Conservation (phyloP, 2,797 vertebrate species). For the Loris lydekkerianus region DNA sequence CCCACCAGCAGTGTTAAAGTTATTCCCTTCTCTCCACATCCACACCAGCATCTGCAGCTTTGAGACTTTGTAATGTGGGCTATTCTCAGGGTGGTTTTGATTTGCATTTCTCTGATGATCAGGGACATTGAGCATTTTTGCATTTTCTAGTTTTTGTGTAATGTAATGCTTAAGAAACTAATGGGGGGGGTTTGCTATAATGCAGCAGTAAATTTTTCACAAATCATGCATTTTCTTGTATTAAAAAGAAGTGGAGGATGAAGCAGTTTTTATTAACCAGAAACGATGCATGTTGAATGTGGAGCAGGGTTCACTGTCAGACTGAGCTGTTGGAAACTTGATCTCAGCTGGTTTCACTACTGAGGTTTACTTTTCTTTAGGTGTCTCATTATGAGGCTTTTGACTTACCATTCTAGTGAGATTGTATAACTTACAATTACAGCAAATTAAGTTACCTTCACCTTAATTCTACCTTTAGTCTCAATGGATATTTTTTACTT, state of each 20-base stretch:
- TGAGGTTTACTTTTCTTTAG: neutral
- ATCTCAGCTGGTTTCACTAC: neutral
- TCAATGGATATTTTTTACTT: neutral
- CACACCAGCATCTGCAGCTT: no score
- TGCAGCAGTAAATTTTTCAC: neutral
- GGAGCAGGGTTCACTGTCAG: neutral
- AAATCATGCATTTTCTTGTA: neutral
- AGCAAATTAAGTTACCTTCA: conserved; percentile 11
- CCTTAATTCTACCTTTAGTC: neutral
- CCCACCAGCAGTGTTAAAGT: no score
- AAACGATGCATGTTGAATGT: neutral
- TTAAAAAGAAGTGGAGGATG: neutral
- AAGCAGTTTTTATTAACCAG: neutral
- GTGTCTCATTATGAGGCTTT: conserved; percentile 13
- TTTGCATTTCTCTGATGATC: no score
- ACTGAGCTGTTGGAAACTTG: neutral
- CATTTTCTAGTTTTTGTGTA: conserved; percentile 28
- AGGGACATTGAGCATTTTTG: no score
- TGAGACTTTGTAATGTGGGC: no score
- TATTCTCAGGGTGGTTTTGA: no score
- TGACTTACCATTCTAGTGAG: neutral
- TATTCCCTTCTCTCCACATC: no score
- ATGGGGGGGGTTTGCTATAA: neutral
- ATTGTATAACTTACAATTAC: neutral
- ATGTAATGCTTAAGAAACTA: neutral